Conservation (phyloP, 2,888 invertebrate genomes). For the Tineola bisselliella region DNA sequence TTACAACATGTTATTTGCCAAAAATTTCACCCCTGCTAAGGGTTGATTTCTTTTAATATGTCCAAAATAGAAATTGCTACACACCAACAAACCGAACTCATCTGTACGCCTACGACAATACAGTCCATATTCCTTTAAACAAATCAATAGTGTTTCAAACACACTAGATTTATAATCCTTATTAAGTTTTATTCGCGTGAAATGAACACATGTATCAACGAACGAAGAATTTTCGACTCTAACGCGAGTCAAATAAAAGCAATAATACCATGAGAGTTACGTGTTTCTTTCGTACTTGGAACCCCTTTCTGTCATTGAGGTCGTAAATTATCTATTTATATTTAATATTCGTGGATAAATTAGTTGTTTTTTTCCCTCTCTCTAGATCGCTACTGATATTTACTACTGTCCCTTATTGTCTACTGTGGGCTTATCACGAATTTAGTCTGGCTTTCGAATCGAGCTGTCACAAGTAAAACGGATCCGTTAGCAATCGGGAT, state of each 20-base stretch:
- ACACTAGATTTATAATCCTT: conserved; percentile 56
- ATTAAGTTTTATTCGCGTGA: conserved; percentile 61
- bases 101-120: neutral
- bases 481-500: no score
- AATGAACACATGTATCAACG: conserved; percentile 43
- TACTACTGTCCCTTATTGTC: no score
- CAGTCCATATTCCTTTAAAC: neutral
- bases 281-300: neutral
- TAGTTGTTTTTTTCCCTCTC: conserved; percentile 24
- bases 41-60: conserved; percentile 45
- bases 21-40: conserved; percentile 38
- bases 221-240: conserved; percentile 48
- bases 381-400: neutral
- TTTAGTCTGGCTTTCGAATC: no score
- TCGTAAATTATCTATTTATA: conserved; percentile 32
- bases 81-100: neutral
- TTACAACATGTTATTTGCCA: conserved; percentile 54
- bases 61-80: neutral
- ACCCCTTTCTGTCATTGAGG: conserved; percentile 11
- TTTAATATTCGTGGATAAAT: conserved; percentile 52
- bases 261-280: neutral
- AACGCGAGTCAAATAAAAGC: conserved; percentile 20
- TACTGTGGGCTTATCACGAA: no score
- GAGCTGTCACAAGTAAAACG: no score
- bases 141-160: neutral